phyloP scores from a whole-genome alignment of 2,113 vertebrate genomes.

The Engystomops pustulosus region DNA sequence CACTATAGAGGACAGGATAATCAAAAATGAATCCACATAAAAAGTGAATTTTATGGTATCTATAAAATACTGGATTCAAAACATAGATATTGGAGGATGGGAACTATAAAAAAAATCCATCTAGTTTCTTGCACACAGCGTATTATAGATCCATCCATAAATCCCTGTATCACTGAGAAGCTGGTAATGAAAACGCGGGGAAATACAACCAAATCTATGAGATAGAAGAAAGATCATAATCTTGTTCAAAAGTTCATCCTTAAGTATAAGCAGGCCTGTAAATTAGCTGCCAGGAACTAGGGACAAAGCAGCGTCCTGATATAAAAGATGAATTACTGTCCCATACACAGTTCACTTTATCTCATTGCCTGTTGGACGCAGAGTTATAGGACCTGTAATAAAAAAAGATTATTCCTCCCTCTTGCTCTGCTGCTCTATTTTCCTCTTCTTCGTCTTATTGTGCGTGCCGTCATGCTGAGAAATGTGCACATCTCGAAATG shows the following conservation, averaged over 20 bases:
- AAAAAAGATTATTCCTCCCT: constrained; percentile 56
- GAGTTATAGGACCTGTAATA: constrained; percentile 56
- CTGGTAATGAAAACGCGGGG: constrained; percentile 52
- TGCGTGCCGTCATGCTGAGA: constrained; percentile 41
- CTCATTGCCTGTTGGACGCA: constrained; percentile 50
- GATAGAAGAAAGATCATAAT: constrained; percentile 58
- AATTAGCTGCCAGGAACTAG: constrained; percentile 55
- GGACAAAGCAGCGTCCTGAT: constrained; percentile 45
- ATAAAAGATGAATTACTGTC: constrained; percentile 60
- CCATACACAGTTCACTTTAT: constrained; percentile 59
- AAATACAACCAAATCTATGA: constrained; percentile 57
- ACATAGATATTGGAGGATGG: constrained; percentile 13
- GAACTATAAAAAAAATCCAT: constrained; percentile 49
- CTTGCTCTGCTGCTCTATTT: constrained; percentile 36
- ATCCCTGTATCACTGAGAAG: constrained; percentile 50
- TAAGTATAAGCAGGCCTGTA: constrained; percentile 56
- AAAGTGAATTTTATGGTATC: constrained; percentile 25
- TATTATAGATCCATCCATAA: constrained; percentile 55
- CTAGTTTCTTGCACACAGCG: constrained; percentile 34
- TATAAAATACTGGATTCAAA: constrained; percentile 17
- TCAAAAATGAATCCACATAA: neutral
- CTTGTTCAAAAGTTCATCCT: constrained; percentile 59
- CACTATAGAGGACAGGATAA: neutral
- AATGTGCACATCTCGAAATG: constrained; percentile 51
- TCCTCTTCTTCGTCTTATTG: neutral